Percentiles rank a stretch among this genome's conserved stretches.
These are phyloP conservation scores for Potorous gilbertii DNA, from an alignment of 2,797 vertebrate genomes.

Conservation along the genomic window DNA sequence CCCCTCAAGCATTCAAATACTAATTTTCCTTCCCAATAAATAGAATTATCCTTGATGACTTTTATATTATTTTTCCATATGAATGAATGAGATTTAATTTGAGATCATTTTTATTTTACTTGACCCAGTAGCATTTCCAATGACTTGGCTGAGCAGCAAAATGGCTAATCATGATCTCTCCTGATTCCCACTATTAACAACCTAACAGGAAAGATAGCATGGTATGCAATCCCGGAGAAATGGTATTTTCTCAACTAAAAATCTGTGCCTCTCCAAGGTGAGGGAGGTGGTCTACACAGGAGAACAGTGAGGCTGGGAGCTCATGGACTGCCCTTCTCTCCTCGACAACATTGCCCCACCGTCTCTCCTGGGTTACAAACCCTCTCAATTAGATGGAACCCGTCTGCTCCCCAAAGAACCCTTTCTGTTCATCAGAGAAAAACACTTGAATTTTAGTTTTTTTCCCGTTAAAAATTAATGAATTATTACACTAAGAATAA, in stretches of 20 bases:
- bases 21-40: background rate
- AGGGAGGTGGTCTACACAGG: constrained; percentile 23
- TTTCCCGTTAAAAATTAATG: constrained; percentile 43
- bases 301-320: constrained; percentile 13
- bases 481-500: constrained; percentile 62
- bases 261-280: constrained; percentile 25
- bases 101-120: background rate
- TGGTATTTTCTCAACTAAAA: constrained; percentile 40
- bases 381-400: background rate
- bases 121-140: background rate
- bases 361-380: background rate
- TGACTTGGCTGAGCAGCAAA: background rate
- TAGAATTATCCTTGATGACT: background rate
- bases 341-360: background rate
- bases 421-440: constrained; percentile 55
- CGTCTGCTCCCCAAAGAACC: background rate
- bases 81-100: background rate
- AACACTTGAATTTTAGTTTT: constrained; percentile 26
- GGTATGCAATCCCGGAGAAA: constrained; percentile 36
- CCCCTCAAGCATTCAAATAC: background rate
- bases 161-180: constrained; percentile 32
- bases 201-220: background rate
- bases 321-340: background rate
- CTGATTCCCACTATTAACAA: constrained; percentile 40
- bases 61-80: background rate